Conservation (phyloP, 2,797 vertebrate genomes). For the Myotis pilosus region DNA sequence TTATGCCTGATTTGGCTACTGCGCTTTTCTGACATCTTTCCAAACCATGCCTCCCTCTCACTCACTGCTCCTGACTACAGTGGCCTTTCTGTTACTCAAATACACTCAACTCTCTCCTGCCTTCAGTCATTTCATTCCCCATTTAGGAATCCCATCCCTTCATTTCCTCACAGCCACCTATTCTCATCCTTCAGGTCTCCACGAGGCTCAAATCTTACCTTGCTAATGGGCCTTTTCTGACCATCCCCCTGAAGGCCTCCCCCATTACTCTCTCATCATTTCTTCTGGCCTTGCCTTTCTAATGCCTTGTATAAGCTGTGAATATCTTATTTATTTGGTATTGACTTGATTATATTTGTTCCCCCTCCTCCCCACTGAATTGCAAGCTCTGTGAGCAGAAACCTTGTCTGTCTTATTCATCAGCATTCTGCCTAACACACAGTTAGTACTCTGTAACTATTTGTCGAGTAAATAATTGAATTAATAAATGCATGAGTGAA, state of each 20-base stretch:
- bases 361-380: not conserved
- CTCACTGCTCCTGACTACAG: not conserved
- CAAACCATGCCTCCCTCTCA: not conserved
- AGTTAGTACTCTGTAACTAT: not conserved
- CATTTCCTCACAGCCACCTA: not conserved
- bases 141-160: not conserved
- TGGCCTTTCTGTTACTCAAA: not conserved
- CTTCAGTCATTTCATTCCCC: not conserved
- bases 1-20: not conserved
- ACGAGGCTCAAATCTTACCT: not conserved
- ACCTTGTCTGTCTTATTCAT: not conserved
- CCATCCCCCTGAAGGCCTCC: not conserved
- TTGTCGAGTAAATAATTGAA: conserved; percentile 29
- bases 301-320: not conserved
- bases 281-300: not conserved
- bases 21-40: not conserved
- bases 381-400: not conserved
- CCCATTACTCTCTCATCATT: not conserved
- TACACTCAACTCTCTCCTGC: not conserved
- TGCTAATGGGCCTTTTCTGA: not conserved
- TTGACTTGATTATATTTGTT: not conserved
- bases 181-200: not conserved
- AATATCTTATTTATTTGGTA: not conserved
- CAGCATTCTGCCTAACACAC: not conserved
- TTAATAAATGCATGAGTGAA: not conserved